phyloP scores from a whole-genome alignment of 2,797 vertebrate genomes.

The Decapterus maruadsi region DNA sequence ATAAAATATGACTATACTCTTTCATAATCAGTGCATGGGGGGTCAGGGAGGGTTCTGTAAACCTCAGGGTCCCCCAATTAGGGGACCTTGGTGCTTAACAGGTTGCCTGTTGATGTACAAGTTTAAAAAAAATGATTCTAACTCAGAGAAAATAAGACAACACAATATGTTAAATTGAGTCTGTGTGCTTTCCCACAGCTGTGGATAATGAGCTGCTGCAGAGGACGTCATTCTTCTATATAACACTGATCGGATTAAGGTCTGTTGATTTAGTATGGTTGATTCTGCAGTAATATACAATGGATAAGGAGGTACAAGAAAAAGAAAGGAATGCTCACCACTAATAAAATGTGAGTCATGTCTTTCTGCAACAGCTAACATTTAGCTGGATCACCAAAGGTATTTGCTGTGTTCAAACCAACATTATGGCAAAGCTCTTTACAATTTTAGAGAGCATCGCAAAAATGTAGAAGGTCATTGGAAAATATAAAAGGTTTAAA shows the following conservation, averaged over 20 bases:
- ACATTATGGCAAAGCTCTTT: too few species aligned
- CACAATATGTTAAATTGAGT: slow-evolving; percentile 5
- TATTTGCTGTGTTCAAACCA: too few species aligned
- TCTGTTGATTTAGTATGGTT: not conserved
- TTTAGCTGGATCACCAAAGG: not conserved
- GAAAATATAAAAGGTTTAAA: too few species aligned
- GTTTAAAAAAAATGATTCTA: too few species aligned
- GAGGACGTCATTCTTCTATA: not conserved
- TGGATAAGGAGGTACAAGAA: not conserved
- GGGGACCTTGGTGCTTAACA: too few species aligned
- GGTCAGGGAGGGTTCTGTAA: too few species aligned
- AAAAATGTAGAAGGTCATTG: too few species aligned
- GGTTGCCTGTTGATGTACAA: too few species aligned
- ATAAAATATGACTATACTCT: too few species aligned
- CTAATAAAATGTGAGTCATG: slow-evolving; percentile 19
- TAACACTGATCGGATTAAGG: slow-evolving; percentile 19
- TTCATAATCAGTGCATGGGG: too few species aligned
- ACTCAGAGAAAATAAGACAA: not conserved
- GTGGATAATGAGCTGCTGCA: slow-evolving; percentile 32
- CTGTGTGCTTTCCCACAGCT: slow-evolving; percentile 24
- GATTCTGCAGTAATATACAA: not conserved
- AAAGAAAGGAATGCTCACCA: not conserved
- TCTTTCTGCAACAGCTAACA: not conserved
- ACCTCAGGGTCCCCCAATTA: too few species aligned
- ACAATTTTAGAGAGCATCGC: too few species aligned